These are phyloP conservation scores for Trimorus sp. DNA, from an alignment of 2,888 invertebrate species.

Conservation along the genomic window DNA sequence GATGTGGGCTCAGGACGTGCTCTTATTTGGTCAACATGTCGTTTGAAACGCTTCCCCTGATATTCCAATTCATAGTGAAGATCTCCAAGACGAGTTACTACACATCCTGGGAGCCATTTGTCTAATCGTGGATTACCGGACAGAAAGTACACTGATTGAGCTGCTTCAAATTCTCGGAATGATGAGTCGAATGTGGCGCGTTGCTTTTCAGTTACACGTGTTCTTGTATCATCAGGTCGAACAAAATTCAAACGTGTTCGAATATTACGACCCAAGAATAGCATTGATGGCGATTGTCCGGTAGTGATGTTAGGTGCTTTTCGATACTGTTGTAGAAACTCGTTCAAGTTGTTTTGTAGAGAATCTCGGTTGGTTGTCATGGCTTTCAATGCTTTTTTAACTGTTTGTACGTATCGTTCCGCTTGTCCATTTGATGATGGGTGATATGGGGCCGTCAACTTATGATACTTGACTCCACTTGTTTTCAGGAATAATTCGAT, in stretches of 20 bases:
- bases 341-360: background rate
- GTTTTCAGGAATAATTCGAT: background rate
- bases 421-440: slow-evolving; percentile 50
- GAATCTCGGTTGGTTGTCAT: background rate
- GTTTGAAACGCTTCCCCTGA: background rate
- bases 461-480: slow-evolving; percentile 37
- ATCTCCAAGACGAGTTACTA: background rate
- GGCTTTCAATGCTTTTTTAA: slow-evolving; percentile 1
- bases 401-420: too few species aligned
- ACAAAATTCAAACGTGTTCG: slow-evolving; percentile 62
- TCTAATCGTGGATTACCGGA: slow-evolving; percentile 45
- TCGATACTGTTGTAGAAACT: background rate
- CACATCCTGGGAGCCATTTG: slow-evolving; percentile 33
- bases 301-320: background rate
- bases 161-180: slow-evolving; percentile 9
- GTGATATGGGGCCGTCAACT: slow-evolving; percentile 41
- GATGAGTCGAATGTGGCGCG: slow-evolving; percentile 11
- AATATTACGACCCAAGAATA: slow-evolving; percentile 65
- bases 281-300: background rate
- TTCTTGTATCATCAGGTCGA: background rate
- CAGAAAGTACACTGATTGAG: slow-evolving; percentile 35
- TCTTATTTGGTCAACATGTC: slow-evolving; percentile 1
- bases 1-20: too few species aligned
- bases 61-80: background rate
- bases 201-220: slow-evolving; percentile 26